Evolutionary conservation across 1,140 invertebrate genomes (phyloP).

Genomic region (Sinonovacula constricta): DNA sequence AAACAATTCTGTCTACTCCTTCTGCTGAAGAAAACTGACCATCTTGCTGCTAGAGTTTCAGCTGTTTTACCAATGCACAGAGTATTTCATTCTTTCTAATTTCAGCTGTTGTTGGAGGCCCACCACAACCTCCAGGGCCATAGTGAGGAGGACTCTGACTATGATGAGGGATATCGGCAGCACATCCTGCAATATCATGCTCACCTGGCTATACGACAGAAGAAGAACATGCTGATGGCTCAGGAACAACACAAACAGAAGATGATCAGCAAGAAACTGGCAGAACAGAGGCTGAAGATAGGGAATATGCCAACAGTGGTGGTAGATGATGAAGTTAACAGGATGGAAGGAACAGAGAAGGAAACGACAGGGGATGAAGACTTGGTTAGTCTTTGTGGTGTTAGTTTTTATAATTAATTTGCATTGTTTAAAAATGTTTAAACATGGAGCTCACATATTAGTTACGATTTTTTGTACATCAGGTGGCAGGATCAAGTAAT

Average conservation of each 20-base stretch:
- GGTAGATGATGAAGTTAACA: conserved; percentile 24
- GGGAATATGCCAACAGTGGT: conserved; percentile 46
- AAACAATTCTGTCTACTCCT: too few relatives aligned
- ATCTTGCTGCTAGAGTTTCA: too few relatives aligned
- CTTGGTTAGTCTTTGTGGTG: not conserved
- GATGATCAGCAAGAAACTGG: conserved; percentile 13
- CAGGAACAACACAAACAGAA: conserved; percentile 9
- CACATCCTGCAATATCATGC: conserved; percentile 49
- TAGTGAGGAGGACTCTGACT: conserved; percentile 71
- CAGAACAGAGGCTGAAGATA: conserved; percentile 2
- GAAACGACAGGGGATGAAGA: not conserved
- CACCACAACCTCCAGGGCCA: conserved; percentile 34
- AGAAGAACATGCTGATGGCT: conserved; percentile 20
- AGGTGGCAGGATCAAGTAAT: too few relatives aligned
- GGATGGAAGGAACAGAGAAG: conserved; percentile 2
- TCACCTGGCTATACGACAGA: conserved; percentile 39
- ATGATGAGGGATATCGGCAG: conserved; percentile 59
- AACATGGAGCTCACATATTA: too few relatives aligned
- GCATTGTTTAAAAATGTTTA: too few relatives aligned
- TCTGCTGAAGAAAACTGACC: too few relatives aligned
- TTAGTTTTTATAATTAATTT: too few relatives aligned
- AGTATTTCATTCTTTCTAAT: too few relatives aligned
- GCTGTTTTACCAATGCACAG: too few relatives aligned
- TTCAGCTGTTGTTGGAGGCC: conserved; percentile 30
- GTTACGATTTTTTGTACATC: too few relatives aligned